These are phyloP conservation scores for Sepiola atlantica DNA, from an alignment of 2,888 invertebrate genomes.

Conservation along the genomic window DNA sequence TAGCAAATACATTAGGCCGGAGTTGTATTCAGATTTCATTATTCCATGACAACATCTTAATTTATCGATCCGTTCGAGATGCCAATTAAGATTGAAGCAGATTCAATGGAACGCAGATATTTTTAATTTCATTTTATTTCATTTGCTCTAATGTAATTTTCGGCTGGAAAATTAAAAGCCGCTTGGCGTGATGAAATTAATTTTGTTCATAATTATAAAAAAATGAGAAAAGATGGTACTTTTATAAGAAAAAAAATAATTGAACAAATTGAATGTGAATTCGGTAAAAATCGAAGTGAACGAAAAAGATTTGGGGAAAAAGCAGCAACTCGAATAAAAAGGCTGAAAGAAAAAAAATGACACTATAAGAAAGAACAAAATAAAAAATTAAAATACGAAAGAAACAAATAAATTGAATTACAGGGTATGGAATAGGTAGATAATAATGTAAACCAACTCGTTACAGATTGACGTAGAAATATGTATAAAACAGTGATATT, in stretches of 20 bases:
- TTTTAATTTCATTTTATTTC: slow-evolving; percentile 32
- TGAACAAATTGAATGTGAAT: not conserved
- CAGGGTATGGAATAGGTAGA: too few relatives aligned
- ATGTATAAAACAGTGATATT: too few relatives aligned
- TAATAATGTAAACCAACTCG: too few relatives aligned
- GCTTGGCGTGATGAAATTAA: slow-evolving; percentile 32
- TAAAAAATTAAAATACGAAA: too few relatives aligned
- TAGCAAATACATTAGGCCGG: slow-evolving; percentile 18
- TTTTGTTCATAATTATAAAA: not conserved
- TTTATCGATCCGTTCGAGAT: not conserved
- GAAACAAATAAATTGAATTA: too few relatives aligned
- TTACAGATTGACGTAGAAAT: too few relatives aligned
- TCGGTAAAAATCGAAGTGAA: not conserved
- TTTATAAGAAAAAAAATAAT: not conserved
- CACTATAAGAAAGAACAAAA: not conserved
- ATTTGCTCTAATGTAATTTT: not conserved
- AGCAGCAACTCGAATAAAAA: not conserved
- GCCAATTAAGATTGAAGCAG: not conserved
- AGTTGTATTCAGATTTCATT: not conserved
- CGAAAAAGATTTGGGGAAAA: not conserved
- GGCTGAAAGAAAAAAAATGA: not conserved
- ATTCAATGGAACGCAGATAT: not conserved
- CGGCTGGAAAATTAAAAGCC: slow-evolving; percentile 13
- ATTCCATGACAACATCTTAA: slow-evolving; percentile 32
- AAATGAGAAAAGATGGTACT: not conserved